phyloP scores from a whole-genome alignment of 2,888 invertebrate species.

The Lamellibrachia columna region DNA sequence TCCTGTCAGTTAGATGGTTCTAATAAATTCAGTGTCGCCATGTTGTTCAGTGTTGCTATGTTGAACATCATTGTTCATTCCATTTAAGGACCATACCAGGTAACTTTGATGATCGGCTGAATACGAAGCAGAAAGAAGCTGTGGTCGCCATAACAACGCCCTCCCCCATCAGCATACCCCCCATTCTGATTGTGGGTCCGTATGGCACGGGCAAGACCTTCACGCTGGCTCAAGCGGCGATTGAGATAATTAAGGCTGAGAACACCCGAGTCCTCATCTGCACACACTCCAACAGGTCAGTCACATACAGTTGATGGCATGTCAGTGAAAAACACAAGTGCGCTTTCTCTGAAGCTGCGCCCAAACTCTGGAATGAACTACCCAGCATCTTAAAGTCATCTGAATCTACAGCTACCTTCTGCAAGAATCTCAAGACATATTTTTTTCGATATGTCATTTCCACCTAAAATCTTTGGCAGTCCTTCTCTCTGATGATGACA shows the following conservation, averaged over 20 bases:
- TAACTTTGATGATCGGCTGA: slow-evolving; percentile 74
- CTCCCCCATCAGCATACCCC: slow-evolving; percentile 43
- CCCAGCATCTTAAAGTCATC: no score
- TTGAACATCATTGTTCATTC: neutral
- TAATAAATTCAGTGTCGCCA: no score
- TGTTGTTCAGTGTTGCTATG: no score
- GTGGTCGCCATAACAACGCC: slow-evolving; percentile 78
- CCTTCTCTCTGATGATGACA: no score
- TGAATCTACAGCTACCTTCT: no score
- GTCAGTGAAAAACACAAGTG: no score
- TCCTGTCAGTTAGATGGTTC: no score
- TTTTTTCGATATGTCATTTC: no score
- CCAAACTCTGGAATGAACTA: no score
- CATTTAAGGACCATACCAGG: slow-evolving; percentile 52
- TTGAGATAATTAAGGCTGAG: slow-evolving; percentile 74
- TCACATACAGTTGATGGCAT: neutral
- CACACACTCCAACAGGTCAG: slow-evolving; percentile 81
- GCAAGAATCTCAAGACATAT: no score
- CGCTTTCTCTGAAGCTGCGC: no score
- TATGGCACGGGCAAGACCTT: slow-evolving; percentile 84
- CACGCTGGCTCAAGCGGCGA: slow-evolving; percentile 79
- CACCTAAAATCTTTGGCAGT: no score
- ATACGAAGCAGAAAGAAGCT: slow-evolving; percentile 82
- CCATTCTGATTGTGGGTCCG: slow-evolving; percentile 69
- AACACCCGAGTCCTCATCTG: slow-evolving; percentile 80